Conservation (phyloP, 23 tunicate species). For the Halocynthia aurantium region DNA sequence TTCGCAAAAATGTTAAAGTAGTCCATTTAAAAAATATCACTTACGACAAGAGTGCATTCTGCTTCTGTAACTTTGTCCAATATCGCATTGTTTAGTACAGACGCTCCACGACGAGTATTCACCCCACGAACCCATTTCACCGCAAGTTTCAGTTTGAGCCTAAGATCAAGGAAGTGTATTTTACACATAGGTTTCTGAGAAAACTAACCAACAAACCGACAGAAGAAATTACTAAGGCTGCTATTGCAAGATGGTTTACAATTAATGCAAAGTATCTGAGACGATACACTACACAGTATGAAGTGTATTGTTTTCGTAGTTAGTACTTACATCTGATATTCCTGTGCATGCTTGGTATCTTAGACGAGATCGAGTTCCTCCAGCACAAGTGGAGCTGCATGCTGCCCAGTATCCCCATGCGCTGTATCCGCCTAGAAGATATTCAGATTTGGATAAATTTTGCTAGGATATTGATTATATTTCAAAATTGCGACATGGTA, state of each 20-base stretch:
- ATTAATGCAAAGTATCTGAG: no score
- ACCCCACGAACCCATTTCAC: conserved; percentile 48
- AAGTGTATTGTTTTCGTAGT: no score
- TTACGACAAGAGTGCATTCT: conserved; percentile 73
- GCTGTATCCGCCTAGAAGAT: conserved; percentile 27
- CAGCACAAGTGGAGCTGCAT: conserved; percentile 43
- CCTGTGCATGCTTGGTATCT: conserved; percentile 39
- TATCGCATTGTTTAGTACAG: conserved; percentile 43
- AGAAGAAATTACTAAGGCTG: no score
- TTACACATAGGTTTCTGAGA: background rate
- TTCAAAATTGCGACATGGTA: no score
- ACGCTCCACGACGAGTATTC: conserved; percentile 56
- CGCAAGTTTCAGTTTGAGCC: conserved; percentile 37
- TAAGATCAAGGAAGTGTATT: background rate
- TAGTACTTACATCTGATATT: background rate
- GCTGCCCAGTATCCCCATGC: conserved; percentile 40
- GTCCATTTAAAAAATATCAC: background rate
- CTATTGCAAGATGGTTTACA: no score
- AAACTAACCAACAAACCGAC: no score
- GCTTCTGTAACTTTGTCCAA: conserved; percentile 31
- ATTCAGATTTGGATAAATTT: background rate
- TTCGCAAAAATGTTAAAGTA: no score
- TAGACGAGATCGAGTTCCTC: conserved; percentile 40
- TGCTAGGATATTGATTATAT: no score
- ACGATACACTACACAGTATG: no score